These are phyloP conservation scores for Schizopygopsis pylzovi DNA, from an alignment of 2,797 vertebrate species.

Conservation along the genomic window DNA sequence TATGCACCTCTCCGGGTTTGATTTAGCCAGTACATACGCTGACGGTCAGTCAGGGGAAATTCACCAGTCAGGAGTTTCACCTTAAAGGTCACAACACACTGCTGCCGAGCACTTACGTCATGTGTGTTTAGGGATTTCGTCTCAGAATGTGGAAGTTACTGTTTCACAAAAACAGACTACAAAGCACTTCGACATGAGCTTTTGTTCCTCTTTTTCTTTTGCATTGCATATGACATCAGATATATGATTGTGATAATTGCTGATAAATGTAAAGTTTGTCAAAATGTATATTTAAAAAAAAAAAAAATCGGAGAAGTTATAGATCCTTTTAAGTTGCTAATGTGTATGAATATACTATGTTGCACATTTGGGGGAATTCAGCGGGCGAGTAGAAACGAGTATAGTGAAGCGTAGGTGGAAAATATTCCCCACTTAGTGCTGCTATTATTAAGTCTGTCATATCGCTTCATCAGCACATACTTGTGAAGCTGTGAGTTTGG, in stretches of 20 bases:
- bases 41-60: constrained; percentile 6
- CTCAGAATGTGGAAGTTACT: constrained; percentile 11
- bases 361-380: constrained; percentile 1
- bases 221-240: background rate
- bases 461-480: background rate
- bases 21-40: background rate
- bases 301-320: no score
- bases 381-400: background rate
- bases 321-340: background rate
- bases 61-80: background rate
- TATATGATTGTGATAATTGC: no score
- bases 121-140: background rate
- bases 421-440: background rate
- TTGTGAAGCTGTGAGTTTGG: background rate
- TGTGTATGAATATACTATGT: background rate
- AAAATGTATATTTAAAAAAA: background rate
- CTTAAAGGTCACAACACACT: background rate
- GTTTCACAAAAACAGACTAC: constrained; percentile 27
- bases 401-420: background rate
- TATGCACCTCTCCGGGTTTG: background rate
- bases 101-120: constrained; percentile 20
- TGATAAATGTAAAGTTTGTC: background rate
- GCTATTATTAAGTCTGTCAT: background rate
- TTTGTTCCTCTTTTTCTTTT: background rate
- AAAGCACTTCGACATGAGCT: background rate